Base-by-base conservation (phyloP, 2,888 invertebrate species). In the Eutolmus rufibarbis region DNA sequence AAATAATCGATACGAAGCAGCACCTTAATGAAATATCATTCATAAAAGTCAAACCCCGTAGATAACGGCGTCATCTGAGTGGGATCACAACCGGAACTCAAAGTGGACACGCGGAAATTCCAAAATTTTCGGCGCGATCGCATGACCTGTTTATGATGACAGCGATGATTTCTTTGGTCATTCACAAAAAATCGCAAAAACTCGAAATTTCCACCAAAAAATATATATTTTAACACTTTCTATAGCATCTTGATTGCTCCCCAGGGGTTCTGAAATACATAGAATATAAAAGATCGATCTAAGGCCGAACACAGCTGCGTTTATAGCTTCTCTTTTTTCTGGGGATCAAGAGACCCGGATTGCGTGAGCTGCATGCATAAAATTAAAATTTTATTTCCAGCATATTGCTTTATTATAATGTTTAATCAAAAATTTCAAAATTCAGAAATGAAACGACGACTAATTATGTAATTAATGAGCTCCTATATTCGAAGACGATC, bases 11-110 rank as follows among this genome's bases (percentile, higher is more conserved):
- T 12, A 19, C 66, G 66, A 66, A 51, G 23, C 66, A 66, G 23
- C 28, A 14, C 66, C 57, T 79, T 79, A 51, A 40, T 40, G 79
- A 79, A 79, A 51, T 23, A 79, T 79, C 79, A 79, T 79, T 79
- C 79, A 79, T 79, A 51, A 79, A 79, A 79, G 79, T 51, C 79
- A 79, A 79, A 28, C 51, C 51, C 28, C 79, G 56, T 34, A 28
- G 28, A 79, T 79, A 79, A 51, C 79, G 79, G 56, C 79, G 31
- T 51, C 79, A 79, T 46, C 79, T 51, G 79, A 51, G 79, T 79
- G 79, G 79, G 79, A 79, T 79, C 79, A 79, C 79, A 79, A 51
- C 79, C 79, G 79, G 79, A 79, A 79, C 79, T 79, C 79, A 16
- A 79, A 79, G 79, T 79, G 79, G 56, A 79, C 51, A 66, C 66